Evolutionary conservation across 1,140 invertebrate species (phyloP).

Genomic region (Rhynchophorus ferrugineus): DNA sequence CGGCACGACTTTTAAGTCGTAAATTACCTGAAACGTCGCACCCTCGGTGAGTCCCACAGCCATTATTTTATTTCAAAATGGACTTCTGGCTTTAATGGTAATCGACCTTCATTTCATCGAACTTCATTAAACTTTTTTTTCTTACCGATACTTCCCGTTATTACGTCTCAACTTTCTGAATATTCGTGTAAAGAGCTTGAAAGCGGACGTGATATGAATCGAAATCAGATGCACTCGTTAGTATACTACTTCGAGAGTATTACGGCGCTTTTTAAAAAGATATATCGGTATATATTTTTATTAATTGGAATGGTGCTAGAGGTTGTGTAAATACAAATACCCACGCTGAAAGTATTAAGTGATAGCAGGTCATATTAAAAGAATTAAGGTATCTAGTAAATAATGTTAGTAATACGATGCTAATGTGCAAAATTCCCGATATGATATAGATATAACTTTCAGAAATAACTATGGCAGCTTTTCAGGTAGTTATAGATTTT

Average conservation of each 20-base stretch:
- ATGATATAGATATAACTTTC: too few species aligned
- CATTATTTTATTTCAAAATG: slow-evolving; percentile 17
- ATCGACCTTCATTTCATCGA: slow-evolving; percentile 15
- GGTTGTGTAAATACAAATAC: too few species aligned
- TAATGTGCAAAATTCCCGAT: too few species aligned
- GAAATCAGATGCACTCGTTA: too few species aligned
- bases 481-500: too few species aligned
- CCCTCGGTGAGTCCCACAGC: slow-evolving; percentile 8
- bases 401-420: too few species aligned
- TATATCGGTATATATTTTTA: slow-evolving; percentile 4
- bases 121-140: slow-evolving; percentile 14
- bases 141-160: slow-evolving; percentile 11
- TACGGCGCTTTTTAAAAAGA: neutral
- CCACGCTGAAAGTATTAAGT: too few species aligned
- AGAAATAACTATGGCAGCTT: too few species aligned
- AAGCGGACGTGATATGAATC: slow-evolving; percentile 10
- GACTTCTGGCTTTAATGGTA: slow-evolving; percentile 16
- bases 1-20: slow-evolving; percentile 11
- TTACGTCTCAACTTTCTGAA: slow-evolving; percentile 14
- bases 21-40: slow-evolving; percentile 13
- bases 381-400: too few species aligned
- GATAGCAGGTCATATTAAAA: too few species aligned
- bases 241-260: neutral
- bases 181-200: slow-evolving; percentile 15
- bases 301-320: too few species aligned